phyloP scores from a whole-genome alignment of 2,888 invertebrate species.

The Drosophila neonasuta region DNA sequence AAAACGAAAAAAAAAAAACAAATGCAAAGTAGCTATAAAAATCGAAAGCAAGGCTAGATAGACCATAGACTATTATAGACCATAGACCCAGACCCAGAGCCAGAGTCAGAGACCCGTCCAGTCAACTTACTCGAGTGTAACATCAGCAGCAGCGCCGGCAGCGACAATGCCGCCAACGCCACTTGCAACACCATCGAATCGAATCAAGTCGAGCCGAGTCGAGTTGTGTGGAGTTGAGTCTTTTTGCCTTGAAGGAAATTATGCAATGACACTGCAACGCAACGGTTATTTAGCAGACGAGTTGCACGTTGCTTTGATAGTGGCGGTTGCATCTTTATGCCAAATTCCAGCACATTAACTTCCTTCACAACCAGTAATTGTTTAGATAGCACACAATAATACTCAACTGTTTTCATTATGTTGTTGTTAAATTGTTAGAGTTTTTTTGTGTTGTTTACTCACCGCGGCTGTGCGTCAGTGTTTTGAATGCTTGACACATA shows the following conservation, averaged over 20 bases:
- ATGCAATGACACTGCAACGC: conserved; percentile 46
- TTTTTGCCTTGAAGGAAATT: conserved; percentile 55
- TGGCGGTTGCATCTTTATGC: conserved; percentile 53
- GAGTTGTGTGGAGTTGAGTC: not conserved
- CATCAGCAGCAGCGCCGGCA: conserved; percentile 43
- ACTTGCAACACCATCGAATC: conserved; percentile 28
- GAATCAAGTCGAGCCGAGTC: not conserved
- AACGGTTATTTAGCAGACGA: conserved; percentile 9
- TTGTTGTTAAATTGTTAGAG: too few relatives aligned
- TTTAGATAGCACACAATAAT: conserved; percentile 15
- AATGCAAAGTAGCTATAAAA: conserved; percentile 66
- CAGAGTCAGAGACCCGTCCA: conserved; percentile 20
- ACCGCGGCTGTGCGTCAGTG: conserved; percentile 60
- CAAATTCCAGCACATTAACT: conserved; percentile 23
- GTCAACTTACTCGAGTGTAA: conserved; percentile 64
- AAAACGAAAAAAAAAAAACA: conserved; percentile 23
- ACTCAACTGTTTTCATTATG: conserved; percentile 15
- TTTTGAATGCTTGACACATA: conserved; percentile 80
- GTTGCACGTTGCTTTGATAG: conserved; percentile 12
- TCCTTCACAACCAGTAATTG: conserved; percentile 17
- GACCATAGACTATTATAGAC: conserved; percentile 4
- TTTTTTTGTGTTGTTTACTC: conserved; percentile 45
- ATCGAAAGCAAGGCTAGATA: conserved; percentile 58
- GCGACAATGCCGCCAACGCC: conserved; percentile 37
- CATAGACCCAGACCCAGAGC: conserved; percentile 13